Conservation (phyloP, 2,797 vertebrate species). For the Synanceia verrucosa region DNA sequence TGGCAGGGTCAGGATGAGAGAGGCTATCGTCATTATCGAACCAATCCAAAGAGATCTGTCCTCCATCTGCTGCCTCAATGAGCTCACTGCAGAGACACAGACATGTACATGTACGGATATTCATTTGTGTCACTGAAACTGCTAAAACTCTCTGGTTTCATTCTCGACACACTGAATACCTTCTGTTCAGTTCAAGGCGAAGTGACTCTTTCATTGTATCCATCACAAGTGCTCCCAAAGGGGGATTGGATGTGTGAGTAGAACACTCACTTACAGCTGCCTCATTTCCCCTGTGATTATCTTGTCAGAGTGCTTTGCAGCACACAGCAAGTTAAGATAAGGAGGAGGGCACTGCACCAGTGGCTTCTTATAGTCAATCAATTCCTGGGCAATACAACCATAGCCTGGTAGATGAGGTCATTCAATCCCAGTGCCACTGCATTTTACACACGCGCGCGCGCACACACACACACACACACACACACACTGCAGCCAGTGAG, state of each 20-base stretch:
- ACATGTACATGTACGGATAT: conserved; percentile 13
- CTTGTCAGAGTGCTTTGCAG: conserved; percentile 51
- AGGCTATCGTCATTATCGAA: conserved; percentile 92
- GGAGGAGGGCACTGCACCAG: conserved; percentile 52
- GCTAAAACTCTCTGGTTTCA: not conserved
- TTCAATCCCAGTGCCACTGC: conserved; percentile 29
- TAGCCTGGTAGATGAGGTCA: conserved; percentile 53
- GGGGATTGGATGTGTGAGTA: conserved; percentile 47
- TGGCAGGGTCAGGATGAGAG: conserved; percentile 84
- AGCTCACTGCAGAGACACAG: conserved; percentile 90
- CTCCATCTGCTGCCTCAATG: conserved; percentile 97
- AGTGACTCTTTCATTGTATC: conserved; percentile 24
- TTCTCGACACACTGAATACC: conserved; percentile 18
- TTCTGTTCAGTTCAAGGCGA: conserved; percentile 23
- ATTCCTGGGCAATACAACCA: conserved; percentile 47
- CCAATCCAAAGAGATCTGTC: conserved; percentile 99
- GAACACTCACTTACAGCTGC: conserved; percentile 38
- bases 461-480: not conserved
- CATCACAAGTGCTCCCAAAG: conserved; percentile 13
- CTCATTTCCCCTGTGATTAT: conserved; percentile 51
- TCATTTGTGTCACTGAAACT: not conserved
- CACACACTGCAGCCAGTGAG: conserved; percentile 7
- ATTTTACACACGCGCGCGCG: conserved; percentile 34
- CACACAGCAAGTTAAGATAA: conserved; percentile 39
- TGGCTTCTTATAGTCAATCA: conserved; percentile 56